Evolutionary conservation across 2,888 invertebrate genomes (phyloP), one percentile per base, ranked within the genome.

Genomic region (Piscicola geometra): DNA sequence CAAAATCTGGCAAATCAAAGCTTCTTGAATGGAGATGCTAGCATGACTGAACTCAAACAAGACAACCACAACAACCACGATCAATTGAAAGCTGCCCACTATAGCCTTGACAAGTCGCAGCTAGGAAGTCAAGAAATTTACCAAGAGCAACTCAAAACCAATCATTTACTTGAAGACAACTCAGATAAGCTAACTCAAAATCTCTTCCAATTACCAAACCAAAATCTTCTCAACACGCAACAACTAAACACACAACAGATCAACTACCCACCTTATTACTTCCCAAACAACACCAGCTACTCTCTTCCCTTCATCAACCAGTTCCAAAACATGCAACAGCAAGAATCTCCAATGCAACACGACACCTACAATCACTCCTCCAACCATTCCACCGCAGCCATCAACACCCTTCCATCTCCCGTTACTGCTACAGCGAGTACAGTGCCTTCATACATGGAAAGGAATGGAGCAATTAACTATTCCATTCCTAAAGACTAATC

Each of bases 61-160:
- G 35, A 67, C 33, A 67, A 30, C 67, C 3, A 64, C 64, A 21
- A 36, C 70, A 30, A 71, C 60, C 9, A 56, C 25, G 25, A 56
- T 15, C 9, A 18, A 5, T n/a, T 56, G 9, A 56, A 56, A 56
- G 3, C 60, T 56, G 15, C 21, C 21, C 21, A 56, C 3, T 56
- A 56, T 21, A 56, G 25, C n/a, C 5, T 56, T 56, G 60, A 56
- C 60, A 56, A 56, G n/a, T n/a, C 9, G 5, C 60, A 56, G n/a
- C n/a, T 56, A 25, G 60, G n/a, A 56, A 56, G 5, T 5, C 60
- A 56, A n/a, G 25, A 56, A 5, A 5, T 56, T 3, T 56, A 56
- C 25, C 3, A 18, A 5, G 60, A 56, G n/a, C 21, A 56, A 5
- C 21, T 56, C 5, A 56, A 56, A 56, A 21, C 21, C n/a, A 25